A percentile compares a stretch with the other conserved stretches of the same genome.
Conservation (phyloP, 1,140 invertebrate species). For the Pygmarrhopalites habei region DNA sequence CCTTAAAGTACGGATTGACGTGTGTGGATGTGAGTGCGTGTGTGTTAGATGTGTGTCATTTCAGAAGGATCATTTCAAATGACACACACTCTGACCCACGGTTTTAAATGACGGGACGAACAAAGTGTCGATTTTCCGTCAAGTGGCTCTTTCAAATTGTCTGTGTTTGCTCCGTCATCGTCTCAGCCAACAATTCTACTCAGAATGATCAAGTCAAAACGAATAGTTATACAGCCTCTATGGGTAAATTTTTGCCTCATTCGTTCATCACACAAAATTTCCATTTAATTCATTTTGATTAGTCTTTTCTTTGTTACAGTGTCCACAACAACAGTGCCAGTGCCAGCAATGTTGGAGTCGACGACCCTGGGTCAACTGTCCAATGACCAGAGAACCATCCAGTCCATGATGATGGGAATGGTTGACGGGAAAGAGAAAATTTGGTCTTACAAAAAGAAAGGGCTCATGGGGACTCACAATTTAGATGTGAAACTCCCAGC, state of each 20-base stretch:
- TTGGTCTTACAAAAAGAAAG: slow-evolving; percentile 1
- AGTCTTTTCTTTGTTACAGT: not conserved
- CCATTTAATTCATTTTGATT: too few relatives aligned
- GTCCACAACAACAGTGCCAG: slow-evolving; percentile 4
- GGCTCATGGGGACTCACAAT: slow-evolving; percentile 3
- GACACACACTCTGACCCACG: not conserved
- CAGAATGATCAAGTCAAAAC: slow-evolving; percentile 6
- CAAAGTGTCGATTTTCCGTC: not conserved
- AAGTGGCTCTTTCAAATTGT: not conserved
- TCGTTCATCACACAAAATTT: too few relatives aligned
- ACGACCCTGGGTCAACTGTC: too few relatives aligned
- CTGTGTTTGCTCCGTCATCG: slow-evolving; percentile 6
- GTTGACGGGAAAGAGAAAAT: slow-evolving; percentile 4
- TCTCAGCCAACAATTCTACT: slow-evolving; percentile 4
- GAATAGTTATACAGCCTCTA: slow-evolving; percentile 1
- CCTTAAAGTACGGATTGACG: too few relatives aligned
- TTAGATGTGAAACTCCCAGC: slow-evolving; percentile 1
- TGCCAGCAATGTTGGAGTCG: not conserved
- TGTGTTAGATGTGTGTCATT: too few relatives aligned
- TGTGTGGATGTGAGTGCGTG: too few relatives aligned
- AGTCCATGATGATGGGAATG: not conserved
- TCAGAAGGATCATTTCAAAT: not conserved
- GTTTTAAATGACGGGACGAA: not conserved
- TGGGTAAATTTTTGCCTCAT: too few relatives aligned
- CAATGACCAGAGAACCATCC: not conserved